Evolutionary conservation across 2,888 invertebrate species (phyloP).

Genomic region (Dryadula phaetusa): DNA sequence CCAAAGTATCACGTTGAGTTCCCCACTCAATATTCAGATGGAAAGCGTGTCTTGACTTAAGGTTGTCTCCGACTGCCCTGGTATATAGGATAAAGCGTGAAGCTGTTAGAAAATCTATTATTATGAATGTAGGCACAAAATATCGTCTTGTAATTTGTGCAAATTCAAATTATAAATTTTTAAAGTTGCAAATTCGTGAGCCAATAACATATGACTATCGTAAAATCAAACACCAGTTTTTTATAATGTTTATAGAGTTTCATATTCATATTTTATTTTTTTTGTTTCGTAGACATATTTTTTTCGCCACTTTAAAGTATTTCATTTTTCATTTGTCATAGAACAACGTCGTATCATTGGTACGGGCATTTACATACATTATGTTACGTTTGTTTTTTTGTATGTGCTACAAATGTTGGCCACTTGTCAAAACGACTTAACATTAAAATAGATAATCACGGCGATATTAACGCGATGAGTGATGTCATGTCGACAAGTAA

Average conservation of each 20-base stretch:
- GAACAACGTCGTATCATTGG: background rate
- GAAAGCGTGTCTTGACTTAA: too few species aligned
- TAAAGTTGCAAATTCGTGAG: slow-evolving; percentile 16
- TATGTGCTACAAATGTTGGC: slow-evolving; percentile 58
- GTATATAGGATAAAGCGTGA: too few species aligned
- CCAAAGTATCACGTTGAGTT: too few species aligned
- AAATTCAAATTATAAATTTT: slow-evolving; percentile 8
- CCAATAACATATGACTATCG: background rate
- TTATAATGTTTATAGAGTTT: slow-evolving; percentile 13
- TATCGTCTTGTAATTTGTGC: background rate
- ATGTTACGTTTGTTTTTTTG: slow-evolving; percentile 40
- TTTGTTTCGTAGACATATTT: slow-evolving; percentile 14
- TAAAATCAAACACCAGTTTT: slow-evolving; percentile 15
- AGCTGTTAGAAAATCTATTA: too few species aligned
- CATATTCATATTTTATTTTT: background rate
- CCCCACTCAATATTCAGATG: too few species aligned
- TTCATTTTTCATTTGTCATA: slow-evolving; percentile 11
- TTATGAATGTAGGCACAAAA: too few species aligned
- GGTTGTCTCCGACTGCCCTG: too few species aligned
- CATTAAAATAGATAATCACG: slow-evolving; percentile 74
- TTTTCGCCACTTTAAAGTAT: slow-evolving; percentile 16
- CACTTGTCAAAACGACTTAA: slow-evolving; percentile 68
- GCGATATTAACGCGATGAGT: slow-evolving; percentile 77
- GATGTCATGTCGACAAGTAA: slow-evolving; percentile 78
- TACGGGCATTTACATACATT: slow-evolving; percentile 13